Percentiles rank a stretch among this genome's conserved stretches.
phyloP scores from a whole-genome alignment of 2,888 invertebrate species.

The Drosophila neoperkinsi region DNA sequence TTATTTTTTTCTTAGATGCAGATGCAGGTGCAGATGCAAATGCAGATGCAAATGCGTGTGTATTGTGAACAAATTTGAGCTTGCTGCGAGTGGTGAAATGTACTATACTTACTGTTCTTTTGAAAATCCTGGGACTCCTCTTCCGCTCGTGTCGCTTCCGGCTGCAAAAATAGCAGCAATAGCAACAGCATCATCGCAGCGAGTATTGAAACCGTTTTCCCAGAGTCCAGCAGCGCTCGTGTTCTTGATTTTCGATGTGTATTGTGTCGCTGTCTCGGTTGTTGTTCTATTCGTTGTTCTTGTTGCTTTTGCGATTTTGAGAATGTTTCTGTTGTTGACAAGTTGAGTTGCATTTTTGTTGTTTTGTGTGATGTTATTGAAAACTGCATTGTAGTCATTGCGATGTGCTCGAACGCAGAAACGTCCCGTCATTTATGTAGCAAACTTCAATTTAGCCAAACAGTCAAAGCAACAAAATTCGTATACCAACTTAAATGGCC shows the following conservation, averaged over 20 bases:
- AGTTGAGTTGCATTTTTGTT: constrained; percentile 41
- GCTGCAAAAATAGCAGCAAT: constrained; percentile 52
- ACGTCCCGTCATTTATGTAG: constrained; percentile 78
- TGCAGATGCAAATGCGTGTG: no score
- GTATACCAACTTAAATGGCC: constrained; percentile 14
- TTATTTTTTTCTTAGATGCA: background rate
- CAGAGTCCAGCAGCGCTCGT: constrained; percentile 47
- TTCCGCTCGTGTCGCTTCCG: constrained; percentile 62
- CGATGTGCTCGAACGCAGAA: constrained; percentile 60
- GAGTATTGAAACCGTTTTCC: constrained; percentile 63
- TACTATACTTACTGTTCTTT: constrained; percentile 85
- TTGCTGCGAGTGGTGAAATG: background rate
- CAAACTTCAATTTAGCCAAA: constrained; percentile 54
- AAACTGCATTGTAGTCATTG: constrained; percentile 76
- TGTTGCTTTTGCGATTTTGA: constrained; percentile 31
- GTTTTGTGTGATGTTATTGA: constrained; percentile 53
- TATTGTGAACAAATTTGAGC: background rate
- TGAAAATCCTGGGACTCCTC: constrained; percentile 85
- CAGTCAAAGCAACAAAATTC: constrained; percentile 52
- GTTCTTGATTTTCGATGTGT: constrained; percentile 69
- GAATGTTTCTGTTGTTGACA: constrained; percentile 30
- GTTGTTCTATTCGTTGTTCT: constrained; percentile 24
- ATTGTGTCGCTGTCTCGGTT: constrained; percentile 47
- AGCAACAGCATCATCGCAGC: constrained; percentile 48
- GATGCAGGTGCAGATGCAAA: background rate